These are phyloP conservation scores for Drosophila mimetica DNA, from an alignment of 2,888 invertebrate genomes.

Conservation along the genomic window DNA sequence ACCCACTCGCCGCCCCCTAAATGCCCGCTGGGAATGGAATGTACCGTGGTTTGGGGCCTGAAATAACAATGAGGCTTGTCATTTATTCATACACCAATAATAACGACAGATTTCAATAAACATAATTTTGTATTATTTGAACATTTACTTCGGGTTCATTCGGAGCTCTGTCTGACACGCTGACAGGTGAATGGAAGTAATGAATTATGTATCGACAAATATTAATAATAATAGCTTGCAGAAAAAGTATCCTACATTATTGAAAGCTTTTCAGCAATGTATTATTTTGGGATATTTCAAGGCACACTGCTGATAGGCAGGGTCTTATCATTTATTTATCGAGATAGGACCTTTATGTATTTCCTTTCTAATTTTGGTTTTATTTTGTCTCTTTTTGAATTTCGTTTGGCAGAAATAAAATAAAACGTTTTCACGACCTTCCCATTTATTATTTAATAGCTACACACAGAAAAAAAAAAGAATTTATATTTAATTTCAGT, in stretches of 20 bases:
- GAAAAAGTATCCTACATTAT: background rate
- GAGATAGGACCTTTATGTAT: no score
- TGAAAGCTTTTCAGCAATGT: background rate
- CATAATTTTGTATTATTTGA: constrained; percentile 22
- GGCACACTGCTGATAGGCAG: background rate
- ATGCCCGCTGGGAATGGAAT: background rate
- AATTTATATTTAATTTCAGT: no score
- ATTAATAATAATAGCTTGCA: background rate
- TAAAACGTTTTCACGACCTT: background rate
- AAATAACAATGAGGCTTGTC: constrained; percentile 25
- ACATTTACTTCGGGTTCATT: constrained; percentile 17
- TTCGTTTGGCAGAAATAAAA: background rate
- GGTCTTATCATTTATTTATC: no score
- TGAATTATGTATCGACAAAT: constrained; percentile 23
- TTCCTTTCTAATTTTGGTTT: no score
- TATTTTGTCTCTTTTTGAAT: no score
- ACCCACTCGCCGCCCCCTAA: background rate
- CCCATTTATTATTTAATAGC: no score
- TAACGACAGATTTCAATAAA: constrained; percentile 31
- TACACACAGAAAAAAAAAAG: no score
- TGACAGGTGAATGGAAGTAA: background rate
- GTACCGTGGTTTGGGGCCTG: constrained; percentile 31
- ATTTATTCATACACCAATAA: constrained; percentile 32
- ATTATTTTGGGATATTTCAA: background rate
- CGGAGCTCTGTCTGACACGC: background rate